Base-by-base conservation (phyloP, 1,140 invertebrate genomes). In the Elysia chlorotica region DNA sequence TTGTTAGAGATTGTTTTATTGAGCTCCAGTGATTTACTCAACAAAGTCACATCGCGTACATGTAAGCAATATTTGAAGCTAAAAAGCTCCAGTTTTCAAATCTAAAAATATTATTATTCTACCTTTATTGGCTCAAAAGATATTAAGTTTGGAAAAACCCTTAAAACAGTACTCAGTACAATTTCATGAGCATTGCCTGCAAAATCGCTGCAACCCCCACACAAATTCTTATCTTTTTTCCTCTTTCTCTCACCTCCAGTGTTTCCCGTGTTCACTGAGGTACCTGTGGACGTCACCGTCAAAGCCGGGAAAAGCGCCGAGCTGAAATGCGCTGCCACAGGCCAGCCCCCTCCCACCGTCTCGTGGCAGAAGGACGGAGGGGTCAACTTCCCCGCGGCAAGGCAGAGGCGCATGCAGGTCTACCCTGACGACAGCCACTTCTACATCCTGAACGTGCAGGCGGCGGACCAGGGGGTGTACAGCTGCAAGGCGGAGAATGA, bases 311-410 rank as follows among this genome's bases (percentile, higher is more conserved):
- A 92, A 73, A 95, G 92, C n/a, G 96, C 94, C 0, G 92, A 92
- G 57, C 88, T 99, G 5, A 94, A 96, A 78, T 99, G 97, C 90
- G 93, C 94, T 1, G 96, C 96, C 17, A 91, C 90, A 71, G 97
- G 96, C 1, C 92, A 94, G 78, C 96, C 96, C 0, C 87, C 89
- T 31, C 96, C 96, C 37, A 95, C 97, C 76, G 92, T 93, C 5
- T 95, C 96, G 92, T 93, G 95, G 80, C 98, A 98, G 87, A 96
- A 97, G 89, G 87, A 85, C n/a, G 87, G 86, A 4, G 85, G 83
- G 5, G 94, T 94, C 84, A 93, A 97, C 86, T 98, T 99, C 86
- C 96, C 96, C 14, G 96, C 97, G 10, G 96, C 96, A 21, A 90
- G 93, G 71, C 96, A 98, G 85, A 91, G 96, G 54, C 89, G 97